Percentiles rank a stretch among this genome's conserved stretches.
Conservation (phyloP, 2,113 vertebrate genomes). For the Brachyhypopomus occidentalis region DNA sequence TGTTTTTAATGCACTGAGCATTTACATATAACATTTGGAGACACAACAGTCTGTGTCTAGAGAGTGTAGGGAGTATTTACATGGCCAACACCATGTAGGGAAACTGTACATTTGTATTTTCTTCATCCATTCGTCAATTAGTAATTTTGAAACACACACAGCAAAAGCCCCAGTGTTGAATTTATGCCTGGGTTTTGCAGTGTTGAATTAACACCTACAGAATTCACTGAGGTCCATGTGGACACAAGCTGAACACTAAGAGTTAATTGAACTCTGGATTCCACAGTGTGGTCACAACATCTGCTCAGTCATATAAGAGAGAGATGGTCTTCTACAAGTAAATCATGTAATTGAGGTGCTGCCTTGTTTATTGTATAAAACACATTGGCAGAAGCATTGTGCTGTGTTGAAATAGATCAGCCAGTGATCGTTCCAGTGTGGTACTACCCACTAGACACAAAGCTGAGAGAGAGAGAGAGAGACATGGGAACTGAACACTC, state of each 20-base stretch:
- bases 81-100: neutral
- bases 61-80: too few relatives aligned
- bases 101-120: too few relatives aligned
- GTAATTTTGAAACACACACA: neutral
- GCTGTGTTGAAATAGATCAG: neutral
- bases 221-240: too few relatives aligned
- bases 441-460: neutral
- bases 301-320: neutral
- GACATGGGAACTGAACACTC: neutral
- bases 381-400: neutral
- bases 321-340: neutral
- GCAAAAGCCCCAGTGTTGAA: too few relatives aligned
- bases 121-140: neutral
- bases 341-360: neutral
- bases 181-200: too few relatives aligned
- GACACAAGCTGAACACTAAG: too few relatives aligned
- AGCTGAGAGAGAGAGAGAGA: neutral
- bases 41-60: neutral
- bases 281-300: neutral
- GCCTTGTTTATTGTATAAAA: neutral
- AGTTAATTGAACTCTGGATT: too few relatives aligned
- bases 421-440: conserved; percentile 1
- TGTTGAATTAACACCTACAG: too few relatives aligned
- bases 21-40: conserved; percentile 16
- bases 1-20: conserved; percentile 11